These are phyloP conservation scores for Siniperca chuatsi DNA, from an alignment of 2,113 vertebrate genomes.

Conservation along the genomic window DNA sequence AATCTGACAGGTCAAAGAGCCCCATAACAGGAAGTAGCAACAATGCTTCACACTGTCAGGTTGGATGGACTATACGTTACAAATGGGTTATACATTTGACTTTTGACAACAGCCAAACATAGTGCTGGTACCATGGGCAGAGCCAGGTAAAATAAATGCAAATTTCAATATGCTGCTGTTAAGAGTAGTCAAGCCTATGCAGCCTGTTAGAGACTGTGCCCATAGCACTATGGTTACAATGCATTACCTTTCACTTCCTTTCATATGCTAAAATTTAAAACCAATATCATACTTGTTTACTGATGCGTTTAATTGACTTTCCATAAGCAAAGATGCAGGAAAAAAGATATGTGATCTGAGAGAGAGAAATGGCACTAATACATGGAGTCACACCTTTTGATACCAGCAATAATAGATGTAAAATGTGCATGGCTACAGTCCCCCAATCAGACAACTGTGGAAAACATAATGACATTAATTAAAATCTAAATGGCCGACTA, in stretches of 20 bases:
- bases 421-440: neutral
- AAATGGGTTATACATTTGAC: conserved; percentile 29
- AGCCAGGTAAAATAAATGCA: neutral
- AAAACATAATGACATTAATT: conserved; percentile 45
- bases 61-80: conserved; percentile 10
- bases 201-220: neutral
- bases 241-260: neutral
- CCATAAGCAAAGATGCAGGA: neutral
- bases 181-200: neutral
- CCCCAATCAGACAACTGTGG: conserved; percentile 19
- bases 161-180: neutral
- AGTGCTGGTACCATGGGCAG: neutral
- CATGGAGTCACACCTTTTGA: conserved; percentile 7
- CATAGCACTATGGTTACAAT: neutral
- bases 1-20: conserved; percentile 19
- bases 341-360: conserved; percentile 15
- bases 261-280: neutral
- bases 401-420: neutral
- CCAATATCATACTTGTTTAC: neutral
- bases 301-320: conserved; percentile 18
- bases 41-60: neutral
- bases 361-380: conserved; percentile 32
- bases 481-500: conserved; percentile 34
- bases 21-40: neutral
- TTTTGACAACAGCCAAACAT: neutral